These are phyloP conservation scores for Oriolus oriolus DNA, from an alignment of 2,113 vertebrate species.

Conservation along the genomic window DNA sequence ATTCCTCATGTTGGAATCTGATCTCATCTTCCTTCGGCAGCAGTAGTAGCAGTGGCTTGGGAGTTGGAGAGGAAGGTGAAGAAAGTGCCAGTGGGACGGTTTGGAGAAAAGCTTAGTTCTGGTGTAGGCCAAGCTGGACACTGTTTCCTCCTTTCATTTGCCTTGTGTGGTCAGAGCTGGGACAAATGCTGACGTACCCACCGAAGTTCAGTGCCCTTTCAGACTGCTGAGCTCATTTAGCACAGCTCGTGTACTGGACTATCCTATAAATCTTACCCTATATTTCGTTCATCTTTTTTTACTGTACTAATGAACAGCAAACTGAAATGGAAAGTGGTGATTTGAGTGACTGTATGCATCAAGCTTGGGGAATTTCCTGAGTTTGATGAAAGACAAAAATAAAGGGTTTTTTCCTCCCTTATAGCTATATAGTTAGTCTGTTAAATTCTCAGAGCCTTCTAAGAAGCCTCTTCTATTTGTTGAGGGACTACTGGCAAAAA, in stretches of 20 bases:
- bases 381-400: neutral
- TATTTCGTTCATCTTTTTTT: neutral
- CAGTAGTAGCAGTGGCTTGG: constrained; percentile 35
- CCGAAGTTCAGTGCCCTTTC: neutral
- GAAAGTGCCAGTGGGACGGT: neutral
- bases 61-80: neutral
- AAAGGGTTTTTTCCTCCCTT: neutral
- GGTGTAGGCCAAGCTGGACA: neutral
- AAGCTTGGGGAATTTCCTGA: constrained; percentile 8
- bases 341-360: neutral
- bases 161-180: neutral
- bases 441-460: neutral
- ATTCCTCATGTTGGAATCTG: constrained; percentile 17
- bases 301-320: neutral
- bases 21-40: constrained; percentile 25
- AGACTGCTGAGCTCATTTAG: neutral
- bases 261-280: neutral
- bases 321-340: neutral
- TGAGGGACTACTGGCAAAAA: neutral
- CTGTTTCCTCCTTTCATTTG: neutral
- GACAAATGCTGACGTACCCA: neutral
- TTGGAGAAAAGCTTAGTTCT: neutral
- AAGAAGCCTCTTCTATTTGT: neutral
- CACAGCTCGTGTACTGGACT: neutral
- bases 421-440: neutral